Base-by-base conservation (phyloP, 2,113 vertebrate genomes). In the Melanotaenia duboulayi region DNA sequence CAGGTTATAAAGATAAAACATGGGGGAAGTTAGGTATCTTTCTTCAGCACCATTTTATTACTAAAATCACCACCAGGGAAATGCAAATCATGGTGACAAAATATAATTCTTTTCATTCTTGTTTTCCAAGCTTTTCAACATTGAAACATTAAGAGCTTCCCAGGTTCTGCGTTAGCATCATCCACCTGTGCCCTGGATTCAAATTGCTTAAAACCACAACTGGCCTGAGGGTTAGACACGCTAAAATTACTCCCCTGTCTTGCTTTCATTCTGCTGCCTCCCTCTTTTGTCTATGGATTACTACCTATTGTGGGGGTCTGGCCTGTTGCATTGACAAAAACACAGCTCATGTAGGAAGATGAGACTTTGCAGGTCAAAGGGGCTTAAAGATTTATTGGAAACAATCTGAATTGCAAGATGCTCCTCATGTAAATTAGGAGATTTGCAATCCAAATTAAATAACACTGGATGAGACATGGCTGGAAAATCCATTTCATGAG, bases 1-100 rank as follows among this genome's bases (percentile, higher is more conserved):
- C 50, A 24, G 74, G 84, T 85, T 65, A 78, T 93, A 92, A 92
- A 92, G 82, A 86, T 91, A 75, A 93, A 91, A 92, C 90, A 85
- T 90, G 79, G 69, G 76, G 63, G 74, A 71, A 84, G 65, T 87
- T 84, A 69, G 82, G 65, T 37, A 57, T 74, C 79, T 81, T 82
- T 88, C 76, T 83, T 42, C 71, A 70, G 75, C 64, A 70, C 65
- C 59, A 56, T 55, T 82, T 39, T 35, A 65, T 11, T 19, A 57
- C 75, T 81, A 61, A 40, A 84, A 80, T 78, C 79, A 78, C 60
- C 52, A 51, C 44, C 17, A 10, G 58, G 24, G 32, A 71, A 80
- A 59, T 9, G 7, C 22, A 74, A 65, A 54, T 25, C 69, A 86
- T 51, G 62, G 68, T 6, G 76, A 77, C 25, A 50, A 65, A 74